Conservation (phyloP, 2,113 vertebrate species). For the Bungarus multicinctus region DNA sequence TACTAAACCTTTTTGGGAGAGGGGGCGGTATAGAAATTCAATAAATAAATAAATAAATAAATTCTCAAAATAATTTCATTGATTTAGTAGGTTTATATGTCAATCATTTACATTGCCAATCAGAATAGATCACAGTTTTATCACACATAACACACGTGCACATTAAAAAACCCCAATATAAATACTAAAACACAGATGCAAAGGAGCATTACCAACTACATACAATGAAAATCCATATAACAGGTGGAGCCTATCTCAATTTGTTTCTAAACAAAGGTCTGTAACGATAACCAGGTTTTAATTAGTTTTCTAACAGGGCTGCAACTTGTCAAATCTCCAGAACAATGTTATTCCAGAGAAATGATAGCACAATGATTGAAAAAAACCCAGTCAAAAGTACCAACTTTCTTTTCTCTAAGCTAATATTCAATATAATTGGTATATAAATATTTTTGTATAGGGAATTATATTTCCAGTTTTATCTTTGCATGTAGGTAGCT, state of each 20-base stretch:
- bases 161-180: not conserved
- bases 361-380: not conserved
- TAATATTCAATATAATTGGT: not conserved
- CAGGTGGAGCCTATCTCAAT: not conserved
- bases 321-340: not conserved
- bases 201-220: not conserved
- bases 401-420: not conserved
- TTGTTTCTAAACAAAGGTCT: not conserved
- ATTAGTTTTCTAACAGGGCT: not conserved
- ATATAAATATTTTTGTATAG: not conserved
- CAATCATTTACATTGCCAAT: not conserved
- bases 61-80: not conserved
- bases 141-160: not conserved
- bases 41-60: no score
- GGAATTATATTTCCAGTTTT: not conserved
- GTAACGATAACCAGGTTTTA: not conserved
- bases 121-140: not conserved
- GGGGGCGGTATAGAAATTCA: no score
- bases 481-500: not conserved
- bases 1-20: no score
- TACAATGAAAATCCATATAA: not conserved
- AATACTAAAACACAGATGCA: not conserved
- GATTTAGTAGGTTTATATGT: not conserved
- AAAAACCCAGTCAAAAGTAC: not conserved
- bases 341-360: not conserved